Conservation (phyloP, 1,140 invertebrate species). For the Aphaenogaster floridana region DNA sequence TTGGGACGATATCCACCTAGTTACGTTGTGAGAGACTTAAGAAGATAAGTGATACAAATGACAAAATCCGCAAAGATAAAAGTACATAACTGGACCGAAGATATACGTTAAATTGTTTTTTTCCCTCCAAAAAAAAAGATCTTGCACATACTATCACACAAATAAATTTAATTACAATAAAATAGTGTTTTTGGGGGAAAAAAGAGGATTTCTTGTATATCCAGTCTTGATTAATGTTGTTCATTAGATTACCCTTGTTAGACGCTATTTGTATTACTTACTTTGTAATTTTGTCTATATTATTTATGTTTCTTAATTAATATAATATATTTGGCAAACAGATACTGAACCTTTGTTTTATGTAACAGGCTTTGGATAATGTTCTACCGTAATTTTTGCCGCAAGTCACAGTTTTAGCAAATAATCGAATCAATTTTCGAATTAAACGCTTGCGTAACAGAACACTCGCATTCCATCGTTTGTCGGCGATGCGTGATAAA, state of each 20-base stretch:
- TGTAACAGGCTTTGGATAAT: not conserved
- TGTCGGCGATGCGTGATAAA: constrained; percentile 37
- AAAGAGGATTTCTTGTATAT: constrained; percentile 9
- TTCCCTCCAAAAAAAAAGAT: not conserved
- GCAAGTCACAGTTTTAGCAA: not conserved
- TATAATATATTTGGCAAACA: not conserved
- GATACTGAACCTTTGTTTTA: not conserved
- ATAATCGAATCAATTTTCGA: constrained; percentile 3
- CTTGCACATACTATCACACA: not conserved
- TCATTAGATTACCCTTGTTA: not conserved
- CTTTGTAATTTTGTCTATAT: not conserved
- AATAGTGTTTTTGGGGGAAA: not conserved
- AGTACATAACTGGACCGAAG: not conserved
- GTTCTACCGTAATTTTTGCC: not conserved
- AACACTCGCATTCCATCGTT: not conserved
- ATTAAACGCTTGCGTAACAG: constrained; percentile 24
- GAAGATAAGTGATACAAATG: constrained; percentile 1
- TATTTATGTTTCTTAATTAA: constrained; percentile 8
- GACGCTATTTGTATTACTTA: not conserved
- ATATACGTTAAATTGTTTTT: not conserved
- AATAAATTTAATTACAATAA: constrained; percentile 15
- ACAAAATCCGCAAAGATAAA: not conserved
- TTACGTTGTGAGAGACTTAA: not conserved
- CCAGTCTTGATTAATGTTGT: constrained; percentile 3
- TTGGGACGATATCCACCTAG: not conserved